Percentiles rank a stretch among this genome's conserved stretches.
phyloP scores from a whole-genome alignment of 2,888 invertebrate species.

The Scaeva pyrastri region DNA sequence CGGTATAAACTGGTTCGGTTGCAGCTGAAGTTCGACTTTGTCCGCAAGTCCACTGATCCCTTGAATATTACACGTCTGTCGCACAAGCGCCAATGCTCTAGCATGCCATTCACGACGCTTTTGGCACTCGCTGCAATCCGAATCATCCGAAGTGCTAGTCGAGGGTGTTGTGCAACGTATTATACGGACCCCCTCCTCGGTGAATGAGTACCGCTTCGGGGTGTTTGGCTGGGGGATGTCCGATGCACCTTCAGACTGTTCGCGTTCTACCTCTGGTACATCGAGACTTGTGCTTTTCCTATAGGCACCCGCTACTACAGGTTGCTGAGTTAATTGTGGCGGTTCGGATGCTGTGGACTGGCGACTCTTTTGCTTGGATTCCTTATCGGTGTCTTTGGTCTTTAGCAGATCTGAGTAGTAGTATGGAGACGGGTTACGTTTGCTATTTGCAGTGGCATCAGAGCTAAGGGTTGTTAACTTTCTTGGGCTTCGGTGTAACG shows the following conservation, averaged over 20 bases:
- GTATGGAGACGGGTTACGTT: slow-evolving; percentile 91
- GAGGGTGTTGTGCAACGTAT: slow-evolving; percentile 84
- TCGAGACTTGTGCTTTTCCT: slow-evolving; percentile 91
- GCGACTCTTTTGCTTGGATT: slow-evolving; percentile 81
- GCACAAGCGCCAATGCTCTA: slow-evolving; percentile 83
- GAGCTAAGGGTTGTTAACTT: slow-evolving; percentile 78
- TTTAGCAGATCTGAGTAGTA: slow-evolving; percentile 92
- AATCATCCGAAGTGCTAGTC: slow-evolving; percentile 83
- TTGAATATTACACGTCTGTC: slow-evolving; percentile 83
- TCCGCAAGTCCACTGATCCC: slow-evolving; percentile 77
- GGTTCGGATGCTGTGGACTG: slow-evolving; percentile 84
- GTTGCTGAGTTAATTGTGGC: slow-evolving; percentile 82
- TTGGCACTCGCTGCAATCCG: slow-evolving; percentile 84
- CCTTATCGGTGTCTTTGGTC: slow-evolving; percentile 80
- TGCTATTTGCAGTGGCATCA: slow-evolving; percentile 80
- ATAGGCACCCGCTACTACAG: slow-evolving; percentile 84
- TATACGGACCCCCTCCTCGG: slow-evolving; percentile 87
- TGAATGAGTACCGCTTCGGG: slow-evolving; percentile 89
- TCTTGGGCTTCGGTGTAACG: slow-evolving; percentile 82
- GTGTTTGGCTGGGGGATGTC: slow-evolving; percentile 71
- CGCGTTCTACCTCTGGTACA: slow-evolving; percentile 85
- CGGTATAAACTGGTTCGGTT: slow-evolving; percentile 77
- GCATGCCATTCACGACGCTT: slow-evolving; percentile 84
- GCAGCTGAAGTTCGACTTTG: slow-evolving; percentile 75
- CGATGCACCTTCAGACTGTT: slow-evolving; percentile 69